Evolutionary conservation across 92 coral and sea anemone species (phyloP).

Genomic region (Virgularia gustaviana): DNA sequence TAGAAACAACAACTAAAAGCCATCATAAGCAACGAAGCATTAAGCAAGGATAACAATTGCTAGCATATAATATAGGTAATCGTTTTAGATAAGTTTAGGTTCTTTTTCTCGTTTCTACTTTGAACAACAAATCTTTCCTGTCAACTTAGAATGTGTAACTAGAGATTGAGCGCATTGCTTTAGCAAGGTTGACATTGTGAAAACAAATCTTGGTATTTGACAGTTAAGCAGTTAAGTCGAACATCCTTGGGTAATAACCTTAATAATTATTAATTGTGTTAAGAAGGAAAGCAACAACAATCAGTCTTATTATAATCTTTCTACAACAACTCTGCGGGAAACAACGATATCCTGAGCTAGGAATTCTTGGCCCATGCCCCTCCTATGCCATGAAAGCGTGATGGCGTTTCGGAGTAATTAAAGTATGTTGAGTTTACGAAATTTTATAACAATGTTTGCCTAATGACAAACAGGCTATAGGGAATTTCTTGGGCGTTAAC

Average conservation of each 20-base stretch:
- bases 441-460: too few relatives aligned
- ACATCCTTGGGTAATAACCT: not conserved
- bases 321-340: not conserved
- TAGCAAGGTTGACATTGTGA: not conserved
- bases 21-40: too few relatives aligned
- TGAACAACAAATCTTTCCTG: too few relatives aligned
- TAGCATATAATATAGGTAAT: too few relatives aligned
- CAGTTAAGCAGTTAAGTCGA: not conserved
- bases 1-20: too few relatives aligned
- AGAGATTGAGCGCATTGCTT: not conserved
- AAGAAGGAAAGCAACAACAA: not conserved
- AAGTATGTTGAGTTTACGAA: too few relatives aligned
- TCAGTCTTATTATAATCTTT: not conserved
- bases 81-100: too few relatives aligned
- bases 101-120: too few relatives aligned
- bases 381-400: conserved; percentile 5
- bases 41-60: too few relatives aligned
- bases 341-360: too few relatives aligned
- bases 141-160: too few relatives aligned
- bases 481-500: conserved; percentile 35
- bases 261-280: not conserved
- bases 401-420: too few relatives aligned
- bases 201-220: conserved; percentile 4
- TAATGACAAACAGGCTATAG: conserved; percentile 18
- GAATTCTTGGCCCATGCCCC: not conserved